phyloP scores from a whole-genome alignment of 2,888 invertebrate genomes.

The Aphrophora alni region DNA sequence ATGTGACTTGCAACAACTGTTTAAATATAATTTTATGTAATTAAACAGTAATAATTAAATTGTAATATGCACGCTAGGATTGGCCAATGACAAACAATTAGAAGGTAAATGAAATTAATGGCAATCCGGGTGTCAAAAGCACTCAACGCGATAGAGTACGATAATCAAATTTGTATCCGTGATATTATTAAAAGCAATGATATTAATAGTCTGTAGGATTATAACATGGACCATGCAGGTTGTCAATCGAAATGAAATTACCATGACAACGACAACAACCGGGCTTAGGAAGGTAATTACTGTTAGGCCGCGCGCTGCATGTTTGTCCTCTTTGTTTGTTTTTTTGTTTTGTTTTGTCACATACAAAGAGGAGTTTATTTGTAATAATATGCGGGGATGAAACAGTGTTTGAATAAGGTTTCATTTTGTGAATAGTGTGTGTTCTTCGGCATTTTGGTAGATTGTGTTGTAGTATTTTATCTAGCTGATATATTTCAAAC shows the following conservation, averaged over 20 bases:
- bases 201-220: constrained; percentile 30
- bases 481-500: too few species aligned
- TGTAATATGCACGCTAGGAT: not conserved
- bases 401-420: too few species aligned
- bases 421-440: too few species aligned
- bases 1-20: not conserved
- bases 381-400: too few species aligned
- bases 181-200: constrained; percentile 40
- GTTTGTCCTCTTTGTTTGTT: too few species aligned
- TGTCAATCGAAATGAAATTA: not conserved
- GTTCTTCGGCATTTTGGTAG: too few species aligned
- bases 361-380: too few species aligned
- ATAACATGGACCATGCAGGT: constrained; percentile 9
- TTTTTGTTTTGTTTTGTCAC: too few species aligned
- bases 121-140: constrained; percentile 36
- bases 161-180: constrained; percentile 28
- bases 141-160: too few species aligned
- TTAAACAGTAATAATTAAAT: not conserved
- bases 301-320: too few species aligned
- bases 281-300: too few species aligned
- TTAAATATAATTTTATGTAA: not conserved
- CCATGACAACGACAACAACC: not conserved
- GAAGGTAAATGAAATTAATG: not conserved
- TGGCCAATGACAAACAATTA: not conserved
- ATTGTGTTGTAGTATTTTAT: too few species aligned